Percentiles rank a stretch among this genome's conserved stretches.
Conservation (phyloP, 2,888 invertebrate genomes). For the Phytoseiulus persimilis region DNA sequence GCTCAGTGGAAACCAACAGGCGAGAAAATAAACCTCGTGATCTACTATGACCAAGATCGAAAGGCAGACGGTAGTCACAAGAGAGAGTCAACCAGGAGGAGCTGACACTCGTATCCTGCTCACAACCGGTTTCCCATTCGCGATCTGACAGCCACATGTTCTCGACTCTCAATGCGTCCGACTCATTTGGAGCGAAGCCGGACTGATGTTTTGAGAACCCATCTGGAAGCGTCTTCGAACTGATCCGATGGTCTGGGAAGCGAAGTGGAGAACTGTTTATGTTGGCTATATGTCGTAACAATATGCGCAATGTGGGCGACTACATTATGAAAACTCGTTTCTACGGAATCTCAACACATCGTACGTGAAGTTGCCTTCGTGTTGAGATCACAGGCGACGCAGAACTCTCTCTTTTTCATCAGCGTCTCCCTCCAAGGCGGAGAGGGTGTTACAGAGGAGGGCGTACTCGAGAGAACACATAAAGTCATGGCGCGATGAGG, state of each 20-base stretch:
- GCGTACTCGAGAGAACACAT: neutral
- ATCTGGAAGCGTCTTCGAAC: neutral
- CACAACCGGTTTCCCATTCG: neutral
- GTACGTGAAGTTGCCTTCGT: neutral
- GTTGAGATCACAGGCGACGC: neutral
- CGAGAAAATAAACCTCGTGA: no score
- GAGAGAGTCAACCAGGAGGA: no score
- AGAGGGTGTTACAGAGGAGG: neutral
- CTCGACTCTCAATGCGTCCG: neutral
- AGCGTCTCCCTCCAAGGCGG: neutral
- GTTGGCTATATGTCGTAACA: neutral
- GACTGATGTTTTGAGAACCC: neutral
- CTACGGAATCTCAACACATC: neutral
- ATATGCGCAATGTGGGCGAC: neutral
- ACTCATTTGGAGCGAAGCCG: neutral
- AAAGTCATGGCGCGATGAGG: neutral
- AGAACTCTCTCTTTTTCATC: neutral
- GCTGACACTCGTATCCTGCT: no score
- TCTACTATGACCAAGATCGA: no score
- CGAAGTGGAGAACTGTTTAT: neutral
- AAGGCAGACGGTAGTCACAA: no score
- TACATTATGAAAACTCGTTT: neutral
- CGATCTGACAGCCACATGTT: neutral
- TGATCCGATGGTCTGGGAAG: neutral
- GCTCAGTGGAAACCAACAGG: no score